These are phyloP conservation scores for Muschampia plurimacula DNA, from an alignment of 2,888 invertebrate species.

Conservation along the genomic window DNA sequence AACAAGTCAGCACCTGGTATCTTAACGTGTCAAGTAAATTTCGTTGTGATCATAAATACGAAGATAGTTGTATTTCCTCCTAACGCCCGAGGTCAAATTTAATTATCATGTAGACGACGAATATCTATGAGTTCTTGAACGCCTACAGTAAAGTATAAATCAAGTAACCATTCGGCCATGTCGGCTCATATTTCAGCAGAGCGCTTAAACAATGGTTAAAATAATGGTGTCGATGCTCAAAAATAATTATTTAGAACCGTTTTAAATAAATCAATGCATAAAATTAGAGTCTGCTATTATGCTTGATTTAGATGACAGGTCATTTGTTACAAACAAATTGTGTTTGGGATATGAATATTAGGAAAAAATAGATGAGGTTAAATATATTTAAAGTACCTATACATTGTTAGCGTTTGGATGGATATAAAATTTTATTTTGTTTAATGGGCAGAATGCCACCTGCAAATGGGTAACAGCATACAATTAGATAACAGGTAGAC, in stretches of 20 bases:
- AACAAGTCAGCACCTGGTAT: slow-evolving; percentile 69
- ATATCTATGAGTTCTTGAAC: slow-evolving; percentile 58
- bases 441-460: not conserved
- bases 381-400: slow-evolving; percentile 25
- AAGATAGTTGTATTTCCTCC: slow-evolving; percentile 63
- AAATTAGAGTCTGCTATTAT: slow-evolving; percentile 76
- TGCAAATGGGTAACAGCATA: not conserved
- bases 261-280: slow-evolving; percentile 82
- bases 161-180: slow-evolving; percentile 55
- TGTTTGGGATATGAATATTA: slow-evolving; percentile 16
- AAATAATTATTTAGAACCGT: slow-evolving; percentile 78
- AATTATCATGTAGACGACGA: slow-evolving; percentile 80
- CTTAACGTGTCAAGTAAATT: slow-evolving; percentile 73
- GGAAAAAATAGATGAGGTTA: slow-evolving; percentile 37
- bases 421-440: not conserved
- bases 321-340: slow-evolving; percentile 61
- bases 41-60: slow-evolving; percentile 71
- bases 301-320: slow-evolving; percentile 78
- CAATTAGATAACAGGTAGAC: not conserved
- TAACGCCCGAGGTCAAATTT: slow-evolving; percentile 79
- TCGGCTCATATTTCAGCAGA: slow-evolving; percentile 66
- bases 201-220: slow-evolving; percentile 77
- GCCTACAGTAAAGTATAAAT: slow-evolving; percentile 77
- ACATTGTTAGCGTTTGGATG: slow-evolving; percentile 26
- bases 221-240: slow-evolving; percentile 76